These are phyloP conservation scores for Sciurus carolinensis DNA, from an alignment of 2,797 vertebrate species.

Conservation along the genomic window DNA sequence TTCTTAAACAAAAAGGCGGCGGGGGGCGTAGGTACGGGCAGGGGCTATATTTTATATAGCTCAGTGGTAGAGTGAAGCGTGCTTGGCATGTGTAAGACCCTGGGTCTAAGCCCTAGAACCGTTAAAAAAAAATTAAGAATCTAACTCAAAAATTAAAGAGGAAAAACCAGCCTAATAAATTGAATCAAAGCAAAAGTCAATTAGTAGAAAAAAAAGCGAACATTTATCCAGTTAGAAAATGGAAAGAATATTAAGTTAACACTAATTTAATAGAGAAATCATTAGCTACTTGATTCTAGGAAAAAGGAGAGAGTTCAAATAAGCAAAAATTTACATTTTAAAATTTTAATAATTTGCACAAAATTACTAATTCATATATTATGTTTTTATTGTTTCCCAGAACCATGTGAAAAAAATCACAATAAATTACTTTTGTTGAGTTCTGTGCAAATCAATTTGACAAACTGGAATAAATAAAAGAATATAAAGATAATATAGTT, in stretches of 20 bases:
- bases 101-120: no score
- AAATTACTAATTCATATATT: background rate
- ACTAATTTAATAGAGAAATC: background rate
- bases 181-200: background rate
- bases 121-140: background rate
- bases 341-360: background rate
- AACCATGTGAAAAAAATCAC: no score
- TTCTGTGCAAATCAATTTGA: conserved; percentile 19
- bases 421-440: no score
- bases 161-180: background rate
- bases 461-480: conserved; percentile 38
- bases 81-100: no score
- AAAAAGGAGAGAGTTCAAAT: background rate
- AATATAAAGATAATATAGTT: background rate
- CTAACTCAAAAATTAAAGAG: background rate
- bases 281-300: background rate
- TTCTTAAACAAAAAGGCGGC: background rate
- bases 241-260: background rate
- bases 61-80: no score
- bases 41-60: background rate
- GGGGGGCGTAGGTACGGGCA: no score
- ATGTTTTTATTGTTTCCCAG: background rate
- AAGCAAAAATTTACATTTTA: background rate
- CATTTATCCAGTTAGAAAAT: background rate
- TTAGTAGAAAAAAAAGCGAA: conserved; percentile 3